Evolutionary conservation across 2,888 invertebrate genomes (phyloP).

Genomic region (Apotomis capreana): DNA sequence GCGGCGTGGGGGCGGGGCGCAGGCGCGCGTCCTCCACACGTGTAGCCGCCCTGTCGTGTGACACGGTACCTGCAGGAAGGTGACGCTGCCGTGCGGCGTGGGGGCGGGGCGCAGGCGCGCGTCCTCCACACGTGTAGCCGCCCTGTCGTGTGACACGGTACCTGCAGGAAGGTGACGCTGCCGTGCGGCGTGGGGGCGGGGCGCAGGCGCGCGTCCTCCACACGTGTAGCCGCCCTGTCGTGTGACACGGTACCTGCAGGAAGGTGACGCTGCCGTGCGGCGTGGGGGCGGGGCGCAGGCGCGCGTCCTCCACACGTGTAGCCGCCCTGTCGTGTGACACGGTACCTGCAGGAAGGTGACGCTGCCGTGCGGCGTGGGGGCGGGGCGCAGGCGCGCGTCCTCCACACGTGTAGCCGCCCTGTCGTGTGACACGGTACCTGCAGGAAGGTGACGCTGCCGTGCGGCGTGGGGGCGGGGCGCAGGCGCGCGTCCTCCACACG

Average conservation of each 20-base stretch:
- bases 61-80: conserved; percentile 83
- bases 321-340: not conserved
- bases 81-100: conserved; percentile 90
- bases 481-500: conserved; percentile 92
- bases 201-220: conserved; percentile 90
- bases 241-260: conserved; percentile 70
- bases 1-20: conserved; percentile 86
- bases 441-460: conserved; percentile 89
- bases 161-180: conserved; percentile 87
- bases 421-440: conserved; percentile 59
- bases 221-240: too few relatives aligned
- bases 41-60: too few relatives aligned
- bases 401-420: too few relatives aligned
- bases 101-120: conserved; percentile 87
- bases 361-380: conserved; percentile 88
- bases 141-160: not conserved
- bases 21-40: conserved; percentile 92
- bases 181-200: conserved; percentile 89
- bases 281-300: conserved; percentile 86
- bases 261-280: conserved; percentile 91
- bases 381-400: conserved; percentile 89
- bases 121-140: too few relatives aligned
- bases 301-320: conserved; percentile 91
- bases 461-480: conserved; percentile 86
- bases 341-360: conserved; percentile 87